Percentiles rank a stretch among this genome's conserved stretches.
Conservation (phyloP, 2,888 invertebrate genomes). For the Endotricha flammealis region DNA sequence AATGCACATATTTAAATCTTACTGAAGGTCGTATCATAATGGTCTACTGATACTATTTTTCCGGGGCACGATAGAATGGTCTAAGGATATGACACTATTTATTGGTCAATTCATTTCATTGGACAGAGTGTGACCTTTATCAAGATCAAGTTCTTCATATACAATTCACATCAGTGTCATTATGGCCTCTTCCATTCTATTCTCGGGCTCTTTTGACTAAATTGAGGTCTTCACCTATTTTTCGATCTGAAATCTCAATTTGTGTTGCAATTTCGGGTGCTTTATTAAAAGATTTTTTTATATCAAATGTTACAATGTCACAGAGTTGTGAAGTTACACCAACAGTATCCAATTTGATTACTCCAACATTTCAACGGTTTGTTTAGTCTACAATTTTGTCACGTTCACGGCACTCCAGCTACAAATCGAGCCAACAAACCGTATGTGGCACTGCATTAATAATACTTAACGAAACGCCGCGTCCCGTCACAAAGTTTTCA, state of each 20-base stretch:
- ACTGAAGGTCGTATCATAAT: not conserved
- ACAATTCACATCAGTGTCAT: slow-evolving; percentile 2
- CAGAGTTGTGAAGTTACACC: not conserved
- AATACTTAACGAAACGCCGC: slow-evolving; percentile 9
- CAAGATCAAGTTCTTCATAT: slow-evolving; percentile 4
- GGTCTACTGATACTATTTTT: not conserved
- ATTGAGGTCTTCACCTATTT: not conserved
- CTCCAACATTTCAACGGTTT: not conserved
- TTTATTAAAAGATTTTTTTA: not conserved
- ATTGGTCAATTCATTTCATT: slow-evolving; percentile 7
- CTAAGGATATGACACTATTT: slow-evolving; percentile 8
- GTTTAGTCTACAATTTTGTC: not conserved
- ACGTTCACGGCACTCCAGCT: not conserved
- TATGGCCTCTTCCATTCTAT: not conserved
- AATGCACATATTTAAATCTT: no score
- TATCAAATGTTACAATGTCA: no score
- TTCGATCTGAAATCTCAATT: not conserved
- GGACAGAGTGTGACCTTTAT: slow-evolving; percentile 6
- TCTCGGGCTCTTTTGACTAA: not conserved
- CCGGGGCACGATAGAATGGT: not conserved
- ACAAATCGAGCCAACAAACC: not conserved
- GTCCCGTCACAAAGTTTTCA: slow-evolving; percentile 40
- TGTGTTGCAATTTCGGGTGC: not conserved
- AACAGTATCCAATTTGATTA: not conserved
- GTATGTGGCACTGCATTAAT: slow-evolving; percentile 8